Evolutionary conservation across 2,797 vertebrate genomes (phyloP).

Genomic region (Pempheris klunzingeri): DNA sequence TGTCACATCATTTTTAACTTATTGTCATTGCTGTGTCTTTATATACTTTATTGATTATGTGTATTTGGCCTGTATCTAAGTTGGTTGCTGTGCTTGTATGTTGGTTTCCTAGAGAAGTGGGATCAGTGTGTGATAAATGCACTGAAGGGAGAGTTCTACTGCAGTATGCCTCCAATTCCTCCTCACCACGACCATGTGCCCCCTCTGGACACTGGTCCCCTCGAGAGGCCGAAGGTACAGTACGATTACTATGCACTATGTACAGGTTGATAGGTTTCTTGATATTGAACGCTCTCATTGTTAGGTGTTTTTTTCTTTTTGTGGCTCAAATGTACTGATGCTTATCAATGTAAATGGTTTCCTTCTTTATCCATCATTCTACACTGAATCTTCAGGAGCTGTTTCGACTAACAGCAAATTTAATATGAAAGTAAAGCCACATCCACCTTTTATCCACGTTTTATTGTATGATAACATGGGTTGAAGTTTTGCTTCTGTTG

Average conservation of each 20-base stretch:
- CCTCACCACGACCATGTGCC: conserved; percentile 94
- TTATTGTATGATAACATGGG: conserved; percentile 32
- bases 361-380: neutral
- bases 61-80: conserved; percentile 84
- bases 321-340: neutral
- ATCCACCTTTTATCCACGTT: conserved; percentile 26
- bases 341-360: conserved; percentile 6
- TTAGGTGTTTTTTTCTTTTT: conserved; percentile 5
- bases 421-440: conserved; percentile 26
- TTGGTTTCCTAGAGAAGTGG: conserved; percentile 99
- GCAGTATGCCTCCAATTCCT: conserved; percentile 95
- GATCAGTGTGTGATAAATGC: conserved; percentile 97
- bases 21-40: neutral
- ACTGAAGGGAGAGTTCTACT: conserved; percentile 92
- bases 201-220: conserved; percentile 99
- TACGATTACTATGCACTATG: conserved; percentile 57
- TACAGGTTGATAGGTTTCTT: neutral
- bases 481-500: conserved; percentile 51
- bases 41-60: neutral
- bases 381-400: conserved; percentile 6
- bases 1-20: neutral
- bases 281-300: neutral
- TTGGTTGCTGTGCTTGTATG: conserved; percentile 87
- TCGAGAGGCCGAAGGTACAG: conserved; percentile 97
- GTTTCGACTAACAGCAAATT: conserved; percentile 25